A percentile compares a stretch with the other conserved stretches of the same genome.
phyloP scores from a whole-genome alignment of 2,888 invertebrate species.

The Dugesia japonica region DNA sequence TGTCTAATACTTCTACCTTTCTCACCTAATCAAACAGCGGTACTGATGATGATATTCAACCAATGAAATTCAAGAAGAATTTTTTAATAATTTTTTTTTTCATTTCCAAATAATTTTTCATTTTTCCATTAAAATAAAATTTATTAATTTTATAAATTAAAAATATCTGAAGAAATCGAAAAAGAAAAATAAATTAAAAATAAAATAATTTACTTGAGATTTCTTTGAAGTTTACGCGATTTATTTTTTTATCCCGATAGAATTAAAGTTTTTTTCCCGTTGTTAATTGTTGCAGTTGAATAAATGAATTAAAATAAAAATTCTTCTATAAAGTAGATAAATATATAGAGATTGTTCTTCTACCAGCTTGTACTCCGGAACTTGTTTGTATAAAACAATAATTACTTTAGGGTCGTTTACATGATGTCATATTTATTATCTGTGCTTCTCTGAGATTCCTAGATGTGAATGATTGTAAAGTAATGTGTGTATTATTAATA shows the following conservation, averaged over 20 bases:
- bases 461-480: conserved; percentile 12
- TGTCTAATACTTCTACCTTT: conserved; percentile 11
- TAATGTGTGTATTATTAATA: neutral
- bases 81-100: neutral
- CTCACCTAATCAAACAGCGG: conserved; percentile 16
- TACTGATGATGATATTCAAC: neutral
- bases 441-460: conserved; percentile 4
- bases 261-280: too few species aligned
- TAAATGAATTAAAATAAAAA: too few species aligned
- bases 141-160: too few species aligned
- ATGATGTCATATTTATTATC: conserved; percentile 20
- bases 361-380: conserved; percentile 14
- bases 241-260: too few species aligned
- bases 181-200: too few species aligned
- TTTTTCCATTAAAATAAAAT: neutral
- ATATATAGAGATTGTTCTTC: neutral
- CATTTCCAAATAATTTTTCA: neutral
- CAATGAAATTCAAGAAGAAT: neutral
- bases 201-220: too few species aligned
- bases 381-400: conserved; percentile 20
- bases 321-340: neutral
- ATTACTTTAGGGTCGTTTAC: conserved; percentile 13
- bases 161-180: too few species aligned
- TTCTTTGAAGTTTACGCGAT: too few species aligned
- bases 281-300: too few species aligned